Evolutionary conservation across 2,888 invertebrate genomes (phyloP).

Genomic region (Mechanitis mazaeus): DNA sequence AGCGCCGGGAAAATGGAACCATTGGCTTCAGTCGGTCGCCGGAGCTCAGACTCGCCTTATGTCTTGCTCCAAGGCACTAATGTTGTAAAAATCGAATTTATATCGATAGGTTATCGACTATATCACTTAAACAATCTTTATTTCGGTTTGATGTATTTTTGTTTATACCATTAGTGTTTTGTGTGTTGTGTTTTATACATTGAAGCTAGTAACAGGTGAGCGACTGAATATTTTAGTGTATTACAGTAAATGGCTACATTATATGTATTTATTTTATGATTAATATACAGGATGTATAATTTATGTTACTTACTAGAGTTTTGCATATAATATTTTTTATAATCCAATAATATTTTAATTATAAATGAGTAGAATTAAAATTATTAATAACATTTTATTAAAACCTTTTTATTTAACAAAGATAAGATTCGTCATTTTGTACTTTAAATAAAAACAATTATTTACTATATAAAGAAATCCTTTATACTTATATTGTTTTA

Average conservation of each 20-base stretch:
- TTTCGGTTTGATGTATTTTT: constrained; percentile 26
- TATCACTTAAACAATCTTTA: constrained; percentile 22
- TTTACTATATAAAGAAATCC: no score
- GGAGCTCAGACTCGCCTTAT: constrained; percentile 41
- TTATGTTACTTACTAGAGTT: not conserved
- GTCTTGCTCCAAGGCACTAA: constrained; percentile 17
- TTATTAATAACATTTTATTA: no score
- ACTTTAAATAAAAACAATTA: no score
- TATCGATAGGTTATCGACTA: constrained; percentile 23
- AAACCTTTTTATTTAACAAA: no score
- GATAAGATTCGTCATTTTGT: no score
- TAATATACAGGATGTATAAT: not conserved
- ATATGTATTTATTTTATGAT: not conserved
- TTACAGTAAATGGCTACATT: not conserved
- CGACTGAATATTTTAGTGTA: not conserved
- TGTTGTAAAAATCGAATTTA: constrained; percentile 23
- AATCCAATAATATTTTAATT: no score
- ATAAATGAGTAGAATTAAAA: no score
- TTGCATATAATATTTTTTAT: no score
- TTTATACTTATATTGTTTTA: no score
- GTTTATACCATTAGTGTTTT: constrained; percentile 18
- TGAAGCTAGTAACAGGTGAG: constrained; percentile 23
- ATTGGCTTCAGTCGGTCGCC: constrained; percentile 57
- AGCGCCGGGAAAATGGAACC: constrained; percentile 30
- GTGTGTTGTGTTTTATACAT: constrained; percentile 7